phyloP scores from a whole-genome alignment of 1,140 invertebrate genomes.

The Zaprionus ornatus region DNA sequence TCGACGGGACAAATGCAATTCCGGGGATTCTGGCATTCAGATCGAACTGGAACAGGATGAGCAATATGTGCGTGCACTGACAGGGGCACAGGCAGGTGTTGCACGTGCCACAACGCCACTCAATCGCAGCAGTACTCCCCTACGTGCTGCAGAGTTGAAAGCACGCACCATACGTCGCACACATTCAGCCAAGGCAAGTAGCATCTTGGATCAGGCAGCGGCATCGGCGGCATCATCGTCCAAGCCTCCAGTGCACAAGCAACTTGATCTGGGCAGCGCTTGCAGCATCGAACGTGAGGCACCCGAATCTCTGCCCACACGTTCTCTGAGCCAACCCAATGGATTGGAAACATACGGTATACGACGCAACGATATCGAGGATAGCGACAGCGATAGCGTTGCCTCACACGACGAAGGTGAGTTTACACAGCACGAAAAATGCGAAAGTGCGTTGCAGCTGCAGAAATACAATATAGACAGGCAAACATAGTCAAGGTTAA shows the following conservation, averaged over 20 bases:
- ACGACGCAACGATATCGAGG: slow-evolving; percentile 61
- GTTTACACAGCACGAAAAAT: slow-evolving; percentile 6
- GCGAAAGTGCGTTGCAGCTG: not conserved
- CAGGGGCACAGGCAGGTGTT: not conserved
- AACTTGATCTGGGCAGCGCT: slow-evolving; percentile 34
- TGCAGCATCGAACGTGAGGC: slow-evolving; percentile 61
- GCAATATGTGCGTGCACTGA: slow-evolving; percentile 53
- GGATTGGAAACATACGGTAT: slow-evolving; percentile 86
- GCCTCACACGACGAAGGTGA: slow-evolving; percentile 79
- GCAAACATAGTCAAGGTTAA: not conserved
- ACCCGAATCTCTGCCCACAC: slow-evolving; percentile 86
- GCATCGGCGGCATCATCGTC: slow-evolving; percentile 17
- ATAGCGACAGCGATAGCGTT: slow-evolving; percentile 80
- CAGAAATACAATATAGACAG: not conserved
- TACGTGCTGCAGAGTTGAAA: slow-evolving; percentile 33
- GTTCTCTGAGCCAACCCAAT: slow-evolving; percentile 89
- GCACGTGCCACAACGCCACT: not conserved
- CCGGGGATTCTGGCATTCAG: slow-evolving; percentile 90
- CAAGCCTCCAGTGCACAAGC: slow-evolving; percentile 42
- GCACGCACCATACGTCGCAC: slow-evolving; percentile 63
- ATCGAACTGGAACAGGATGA: slow-evolving; percentile 86
- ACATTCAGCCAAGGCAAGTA: slow-evolving; percentile 74
- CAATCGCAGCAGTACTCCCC: slow-evolving; percentile 4
- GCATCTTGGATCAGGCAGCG: slow-evolving; percentile 40
- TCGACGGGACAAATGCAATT: slow-evolving; percentile 89